Conservation (phyloP, 1,140 invertebrate genomes). For the Drosophila nannoptera region DNA sequence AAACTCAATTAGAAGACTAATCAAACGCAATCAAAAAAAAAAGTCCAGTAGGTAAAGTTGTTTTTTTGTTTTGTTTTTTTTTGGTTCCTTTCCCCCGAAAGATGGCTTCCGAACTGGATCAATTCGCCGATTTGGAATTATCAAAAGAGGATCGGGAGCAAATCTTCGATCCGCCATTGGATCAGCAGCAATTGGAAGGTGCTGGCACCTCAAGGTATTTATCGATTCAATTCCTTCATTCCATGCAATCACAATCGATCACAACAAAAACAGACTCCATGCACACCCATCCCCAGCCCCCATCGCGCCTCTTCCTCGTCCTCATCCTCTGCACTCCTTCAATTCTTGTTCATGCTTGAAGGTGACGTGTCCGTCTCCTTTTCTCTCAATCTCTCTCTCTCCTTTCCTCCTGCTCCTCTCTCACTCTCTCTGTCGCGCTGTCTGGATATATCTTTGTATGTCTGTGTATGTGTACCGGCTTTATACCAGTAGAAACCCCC, state of each 20-base stretch:
- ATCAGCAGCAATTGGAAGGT: conserved; percentile 79
- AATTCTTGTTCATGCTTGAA: too few relatives aligned
- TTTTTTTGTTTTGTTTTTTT: background rate
- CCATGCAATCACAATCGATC: background rate
- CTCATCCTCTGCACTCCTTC: too few relatives aligned
- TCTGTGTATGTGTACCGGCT: too few relatives aligned
- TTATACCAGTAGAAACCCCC: too few relatives aligned
- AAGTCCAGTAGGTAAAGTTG: conserved; percentile 23
- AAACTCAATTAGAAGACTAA: background rate
- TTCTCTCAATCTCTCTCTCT: too few relatives aligned
- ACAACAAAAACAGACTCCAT: conserved; percentile 9
- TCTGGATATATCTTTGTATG: too few relatives aligned
- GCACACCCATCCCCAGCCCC: too few relatives aligned
- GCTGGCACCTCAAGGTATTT: conserved; percentile 79
- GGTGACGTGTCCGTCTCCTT: too few relatives aligned
- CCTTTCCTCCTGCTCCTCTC: too few relatives aligned
- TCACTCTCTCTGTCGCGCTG: too few relatives aligned
- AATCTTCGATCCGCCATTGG: conserved; percentile 79
- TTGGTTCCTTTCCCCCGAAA: background rate
- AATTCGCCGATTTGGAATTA: conserved; percentile 79
- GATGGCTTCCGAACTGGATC: conserved; percentile 79
- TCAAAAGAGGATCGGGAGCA: conserved; percentile 79
- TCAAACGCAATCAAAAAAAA: conserved; percentile 9
- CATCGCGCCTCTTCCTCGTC: too few relatives aligned
- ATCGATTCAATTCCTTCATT: background rate